A percentile compares a stretch with the other conserved stretches of the same genome.
Evolutionary conservation across 2,888 invertebrate species (phyloP).

Genomic region (Empis livida): DNA sequence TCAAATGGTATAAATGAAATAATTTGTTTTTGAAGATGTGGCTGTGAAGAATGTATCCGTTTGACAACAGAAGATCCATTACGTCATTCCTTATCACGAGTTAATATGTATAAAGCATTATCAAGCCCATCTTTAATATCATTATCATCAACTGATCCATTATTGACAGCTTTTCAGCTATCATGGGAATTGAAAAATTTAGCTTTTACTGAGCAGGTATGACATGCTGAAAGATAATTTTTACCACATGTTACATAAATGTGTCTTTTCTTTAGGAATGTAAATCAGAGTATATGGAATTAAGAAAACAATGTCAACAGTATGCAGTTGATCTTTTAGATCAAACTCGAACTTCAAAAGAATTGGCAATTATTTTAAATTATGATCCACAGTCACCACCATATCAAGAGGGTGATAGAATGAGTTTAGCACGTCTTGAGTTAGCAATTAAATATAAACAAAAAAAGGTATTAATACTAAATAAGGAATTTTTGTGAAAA

Average conservation of each 20-base stretch:
- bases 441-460: conserved; percentile 89
- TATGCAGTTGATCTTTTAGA: conserved; percentile 86
- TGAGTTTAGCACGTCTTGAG: conserved; percentile 74
- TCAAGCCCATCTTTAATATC: conserved; percentile 91
- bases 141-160: conserved; percentile 81
- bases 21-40: conserved; percentile 46
- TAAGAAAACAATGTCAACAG: conserved; percentile 74
- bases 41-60: conserved; percentile 76
- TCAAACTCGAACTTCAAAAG: conserved; percentile 83
- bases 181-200: conserved; percentile 88
- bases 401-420: conserved; percentile 66
- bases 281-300: conserved; percentile 74
- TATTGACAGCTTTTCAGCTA: conserved; percentile 85
- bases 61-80: conserved; percentile 61
- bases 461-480: conserved; percentile 55
- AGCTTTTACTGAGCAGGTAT: conserved; percentile 74
- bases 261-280: no score
- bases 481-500: no score
- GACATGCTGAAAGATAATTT: no score
- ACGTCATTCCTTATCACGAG: conserved; percentile 72
- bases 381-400: conserved; percentile 67
- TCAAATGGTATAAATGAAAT: not conserved
- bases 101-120: conserved; percentile 85
- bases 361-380: conserved; percentile 86
- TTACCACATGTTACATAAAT: no score